Percentiles rank a stretch among this genome's conserved stretches.
These are phyloP conservation scores for Leptosomus discolor DNA, from an alignment of 2,113 vertebrate genomes.

Conservation along the genomic window DNA sequence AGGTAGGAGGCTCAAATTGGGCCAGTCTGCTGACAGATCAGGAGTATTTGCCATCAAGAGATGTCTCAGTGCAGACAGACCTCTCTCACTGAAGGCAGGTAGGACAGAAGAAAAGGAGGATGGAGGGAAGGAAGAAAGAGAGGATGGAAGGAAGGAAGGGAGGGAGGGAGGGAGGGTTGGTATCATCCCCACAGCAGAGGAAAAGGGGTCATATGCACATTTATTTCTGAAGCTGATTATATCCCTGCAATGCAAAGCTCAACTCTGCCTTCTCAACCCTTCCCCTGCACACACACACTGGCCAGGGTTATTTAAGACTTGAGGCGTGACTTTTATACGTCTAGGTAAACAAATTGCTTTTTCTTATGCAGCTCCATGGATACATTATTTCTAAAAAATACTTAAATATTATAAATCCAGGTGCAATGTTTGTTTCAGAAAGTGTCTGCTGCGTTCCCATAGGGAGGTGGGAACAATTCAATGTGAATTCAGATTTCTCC, in stretches of 20 bases:
- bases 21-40: background rate
- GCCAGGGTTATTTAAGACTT: background rate
- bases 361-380: background rate
- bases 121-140: background rate
- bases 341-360: background rate
- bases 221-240: background rate
- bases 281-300: background rate
- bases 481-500: background rate
- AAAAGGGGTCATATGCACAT: background rate
- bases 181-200: background rate
- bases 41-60: background rate
- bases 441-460: background rate
- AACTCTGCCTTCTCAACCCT: background rate
- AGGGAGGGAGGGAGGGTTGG: background rate
- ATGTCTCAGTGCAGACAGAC: background rate
- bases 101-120: background rate
- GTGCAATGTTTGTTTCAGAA: background rate
- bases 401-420: background rate
- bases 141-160: background rate
- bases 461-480: background rate
- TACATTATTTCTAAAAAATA: background rate
- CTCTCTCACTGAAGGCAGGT: background rate
- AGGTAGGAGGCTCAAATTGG: background rate
- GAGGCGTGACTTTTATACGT: background rate
- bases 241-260: background rate